Evolutionary conservation across 1,140 invertebrate species (phyloP), one percentile per base, ranked within the genome.

Genomic region (Gryllus bimaculatus): DNA sequence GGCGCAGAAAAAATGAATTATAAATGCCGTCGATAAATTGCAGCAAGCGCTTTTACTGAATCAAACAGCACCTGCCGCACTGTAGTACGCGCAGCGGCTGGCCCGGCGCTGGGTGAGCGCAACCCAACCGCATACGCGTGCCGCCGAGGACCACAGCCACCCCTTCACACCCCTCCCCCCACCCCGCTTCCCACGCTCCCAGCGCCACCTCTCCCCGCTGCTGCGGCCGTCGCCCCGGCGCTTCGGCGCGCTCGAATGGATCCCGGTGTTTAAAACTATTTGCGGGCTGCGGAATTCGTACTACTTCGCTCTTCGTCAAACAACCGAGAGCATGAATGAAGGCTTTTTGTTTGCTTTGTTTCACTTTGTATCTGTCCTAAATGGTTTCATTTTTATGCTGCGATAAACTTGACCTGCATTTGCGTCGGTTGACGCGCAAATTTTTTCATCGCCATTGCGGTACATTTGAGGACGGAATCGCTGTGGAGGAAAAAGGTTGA

Each of bases 331-430:
- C 54, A 66, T 66, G 54, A 66, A 66, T 66, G 54, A 66, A 66
- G 54, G 54, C 54, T 66, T 66, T 66, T 66, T 66, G 18, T 66
- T 66, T 66, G 54, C 18, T 66, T 66, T 66, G 54, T 66, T 66
- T 66, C 54, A 66, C 54, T 66, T 18, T 66, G 18, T 66, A 66
- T 66, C 54, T 66, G 54, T 66, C 18, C 54, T 66, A 66, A 66
- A 66, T 66, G 54, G 54, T 66, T 66, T 66, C 54, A 66, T 66
- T 66, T 66, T 66, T 66, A 66, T 66, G 54, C 54, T 66, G 54
- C 54, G 54, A 66, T 66, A 66, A 66, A 66, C 54, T 66, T 66
- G 54, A 66, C 54, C 54, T 66, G 54, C 18, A 66, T 66, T 66
- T 66, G 54, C 7, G 54, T 18, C 18, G 54, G 54, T 66, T 18